Conservation (phyloP, 2,888 invertebrate species). For the Bombylius major region DNA sequence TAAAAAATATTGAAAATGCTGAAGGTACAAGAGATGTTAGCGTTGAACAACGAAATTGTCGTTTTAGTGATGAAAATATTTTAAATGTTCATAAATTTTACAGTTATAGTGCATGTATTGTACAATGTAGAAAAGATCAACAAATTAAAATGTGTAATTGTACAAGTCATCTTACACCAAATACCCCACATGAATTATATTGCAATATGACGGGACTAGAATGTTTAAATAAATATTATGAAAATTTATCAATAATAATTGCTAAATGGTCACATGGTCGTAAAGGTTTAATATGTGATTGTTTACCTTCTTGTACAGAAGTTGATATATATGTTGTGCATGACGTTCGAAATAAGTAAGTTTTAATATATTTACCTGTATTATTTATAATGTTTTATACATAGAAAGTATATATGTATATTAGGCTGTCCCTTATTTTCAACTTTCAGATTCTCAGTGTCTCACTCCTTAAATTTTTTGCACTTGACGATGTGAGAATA, state of each 20-base stretch:
- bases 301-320: slow-evolving; percentile 59
- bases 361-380: background rate
- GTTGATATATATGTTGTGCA: slow-evolving; percentile 52
- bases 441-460: too few relatives aligned
- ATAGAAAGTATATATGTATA: too few relatives aligned
- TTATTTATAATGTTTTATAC: too few relatives aligned
- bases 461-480: too few relatives aligned
- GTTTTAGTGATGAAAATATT: slow-evolving; percentile 52
- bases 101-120: slow-evolving; percentile 60
- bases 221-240: slow-evolving; percentile 48
- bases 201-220: slow-evolving; percentile 54
- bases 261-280: slow-evolving; percentile 49
- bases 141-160: slow-evolving; percentile 51
- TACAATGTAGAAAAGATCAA: slow-evolving; percentile 53
- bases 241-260: slow-evolving; percentile 50
- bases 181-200: slow-evolving; percentile 36
- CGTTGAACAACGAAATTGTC: slow-evolving; percentile 53
- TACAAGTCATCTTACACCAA: slow-evolving; percentile 56
- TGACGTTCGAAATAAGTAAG: slow-evolving; percentile 29
- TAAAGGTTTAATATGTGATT: slow-evolving; percentile 52
- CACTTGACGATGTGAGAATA: too few relatives aligned
- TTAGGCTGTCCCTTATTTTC: too few relatives aligned
- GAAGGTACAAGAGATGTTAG: slow-evolving; percentile 47
- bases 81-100: slow-evolving; percentile 50
- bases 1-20: slow-evolving; percentile 56